phyloP scores from a whole-genome alignment of 2,797 vertebrate species.

The Lates japonicus region DNA sequence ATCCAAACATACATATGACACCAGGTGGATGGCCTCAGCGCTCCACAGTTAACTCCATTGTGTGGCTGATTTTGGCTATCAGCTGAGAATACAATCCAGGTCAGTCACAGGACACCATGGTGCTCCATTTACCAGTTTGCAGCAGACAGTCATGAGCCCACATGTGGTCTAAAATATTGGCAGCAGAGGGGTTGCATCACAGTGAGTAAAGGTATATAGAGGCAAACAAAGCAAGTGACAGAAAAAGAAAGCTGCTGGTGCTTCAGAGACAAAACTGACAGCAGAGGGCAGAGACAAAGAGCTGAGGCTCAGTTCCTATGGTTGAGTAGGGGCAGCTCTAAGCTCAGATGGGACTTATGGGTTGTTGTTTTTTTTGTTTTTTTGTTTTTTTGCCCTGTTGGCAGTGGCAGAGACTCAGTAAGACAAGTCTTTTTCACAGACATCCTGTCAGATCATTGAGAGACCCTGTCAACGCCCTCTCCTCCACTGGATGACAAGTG shows the following conservation, averaged over 20 bases:
- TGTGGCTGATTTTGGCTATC: slow-evolving; percentile 62
- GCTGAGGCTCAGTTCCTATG: slow-evolving; percentile 1
- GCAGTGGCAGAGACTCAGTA: slow-evolving; percentile 25
- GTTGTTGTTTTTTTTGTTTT: not conserved
- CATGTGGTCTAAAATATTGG: slow-evolving; percentile 22
- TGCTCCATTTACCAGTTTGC: slow-evolving; percentile 42
- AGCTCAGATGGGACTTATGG: slow-evolving; percentile 33
- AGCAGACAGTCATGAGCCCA: slow-evolving; percentile 13
- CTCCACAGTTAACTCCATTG: slow-evolving; percentile 61
- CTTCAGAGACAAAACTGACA: not conserved
- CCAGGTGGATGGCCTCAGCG: slow-evolving; percentile 62
- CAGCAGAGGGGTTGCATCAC: slow-evolving; percentile 31
- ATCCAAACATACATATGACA: slow-evolving; percentile 68
- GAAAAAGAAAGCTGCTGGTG: slow-evolving; percentile 9
- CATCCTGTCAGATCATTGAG: slow-evolving; percentile 44
- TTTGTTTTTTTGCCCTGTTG: slow-evolving; percentile 42
- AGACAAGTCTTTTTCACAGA: slow-evolving; percentile 62
- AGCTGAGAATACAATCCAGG: slow-evolving; percentile 51
- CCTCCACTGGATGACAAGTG: slow-evolving; percentile 29
- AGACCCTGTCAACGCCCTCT: slow-evolving; percentile 44
- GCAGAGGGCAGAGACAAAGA: slow-evolving; percentile 14
- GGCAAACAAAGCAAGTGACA: slow-evolving; percentile 2
- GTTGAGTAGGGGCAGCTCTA: not conserved
- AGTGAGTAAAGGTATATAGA: slow-evolving; percentile 16
- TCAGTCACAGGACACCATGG: slow-evolving; percentile 59